Evolutionary conservation across 1,140 invertebrate species (phyloP).

Genomic region (Brachionus koreanus): DNA sequence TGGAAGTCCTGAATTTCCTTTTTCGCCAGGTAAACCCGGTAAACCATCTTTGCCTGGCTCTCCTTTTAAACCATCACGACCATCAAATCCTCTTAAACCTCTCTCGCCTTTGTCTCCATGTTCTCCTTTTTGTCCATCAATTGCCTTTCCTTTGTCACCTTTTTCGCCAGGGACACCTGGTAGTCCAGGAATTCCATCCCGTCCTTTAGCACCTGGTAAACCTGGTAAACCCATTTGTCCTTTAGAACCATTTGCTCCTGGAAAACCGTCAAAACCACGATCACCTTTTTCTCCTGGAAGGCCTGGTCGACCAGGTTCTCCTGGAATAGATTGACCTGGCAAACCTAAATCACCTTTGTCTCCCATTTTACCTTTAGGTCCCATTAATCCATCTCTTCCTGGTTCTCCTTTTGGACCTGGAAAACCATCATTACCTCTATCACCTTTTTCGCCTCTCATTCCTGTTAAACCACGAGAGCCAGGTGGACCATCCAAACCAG

Average conservation of each 20-base stretch:
- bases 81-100: constrained; percentile 28
- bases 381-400: constrained; percentile 27
- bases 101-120: constrained; percentile 31
- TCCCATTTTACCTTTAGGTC: constrained; percentile 45
- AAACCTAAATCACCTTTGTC: constrained; percentile 30
- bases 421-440: constrained; percentile 46
- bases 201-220: not conserved
- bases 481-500: constrained; percentile 35
- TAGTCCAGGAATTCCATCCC: constrained; percentile 17
- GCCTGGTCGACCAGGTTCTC: constrained; percentile 16
- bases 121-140: not conserved
- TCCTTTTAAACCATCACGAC: constrained; percentile 8
- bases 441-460: constrained; percentile 14
- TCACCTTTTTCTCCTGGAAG: constrained; percentile 30
- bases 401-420: constrained; percentile 8
- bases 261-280: constrained; percentile 43
- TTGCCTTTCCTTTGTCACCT: not conserved
- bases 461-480: not conserved
- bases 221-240: constrained; percentile 30
- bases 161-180: not conserved
- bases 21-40: constrained; percentile 47
- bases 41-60: constrained; percentile 31
- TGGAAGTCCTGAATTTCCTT: constrained; percentile 55
- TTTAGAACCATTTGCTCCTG: constrained; percentile 18
- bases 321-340: constrained; percentile 10